A percentile compares a stretch with the other conserved stretches of the same genome.
phyloP scores from a whole-genome alignment of 2,113 vertebrate species.

The Callaeas wilsoni region DNA sequence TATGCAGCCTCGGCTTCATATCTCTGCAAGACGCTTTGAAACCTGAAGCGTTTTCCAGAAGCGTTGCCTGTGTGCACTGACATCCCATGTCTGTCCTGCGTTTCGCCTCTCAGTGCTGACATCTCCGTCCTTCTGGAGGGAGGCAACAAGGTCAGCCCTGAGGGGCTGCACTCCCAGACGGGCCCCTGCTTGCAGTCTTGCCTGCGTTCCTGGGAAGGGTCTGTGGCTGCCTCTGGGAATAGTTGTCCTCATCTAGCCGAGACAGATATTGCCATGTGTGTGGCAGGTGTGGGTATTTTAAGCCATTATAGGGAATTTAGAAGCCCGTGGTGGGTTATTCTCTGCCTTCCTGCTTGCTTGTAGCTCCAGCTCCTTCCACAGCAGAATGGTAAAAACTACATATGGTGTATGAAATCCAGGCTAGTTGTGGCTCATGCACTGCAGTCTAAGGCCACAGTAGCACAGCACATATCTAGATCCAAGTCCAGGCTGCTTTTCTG shows the following conservation, averaged over 20 bases:
- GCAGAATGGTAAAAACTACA: not conserved
- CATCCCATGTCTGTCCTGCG: not conserved
- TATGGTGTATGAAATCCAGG: not conserved
- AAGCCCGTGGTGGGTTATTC: not conserved
- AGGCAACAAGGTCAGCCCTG: not conserved
- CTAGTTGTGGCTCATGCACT: rapidly evolving
- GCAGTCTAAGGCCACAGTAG: rapidly evolving
- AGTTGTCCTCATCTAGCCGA: not conserved
- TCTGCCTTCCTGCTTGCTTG: not conserved
- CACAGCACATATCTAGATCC: not conserved
- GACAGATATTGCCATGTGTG: not conserved
- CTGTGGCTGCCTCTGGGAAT: not conserved
- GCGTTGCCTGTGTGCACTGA: rapidly evolving
- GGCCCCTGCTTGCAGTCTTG: not conserved
- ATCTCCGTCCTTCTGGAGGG: not conserved
- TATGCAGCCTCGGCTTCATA: not conserved
- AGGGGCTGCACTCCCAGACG: rapidly evolving
- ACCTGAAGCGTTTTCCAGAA: not conserved
- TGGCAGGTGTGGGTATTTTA: not conserved
- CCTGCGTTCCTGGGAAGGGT: not conserved
- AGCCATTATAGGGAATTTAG: not conserved
- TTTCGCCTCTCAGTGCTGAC: not conserved
- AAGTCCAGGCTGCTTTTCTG: not conserved
- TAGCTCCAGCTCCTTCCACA: not conserved
- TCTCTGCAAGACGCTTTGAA: not conserved